These are phyloP conservation scores for Colaptes auratus DNA, from an alignment of 2,113 vertebrate species.

Conservation along the genomic window DNA sequence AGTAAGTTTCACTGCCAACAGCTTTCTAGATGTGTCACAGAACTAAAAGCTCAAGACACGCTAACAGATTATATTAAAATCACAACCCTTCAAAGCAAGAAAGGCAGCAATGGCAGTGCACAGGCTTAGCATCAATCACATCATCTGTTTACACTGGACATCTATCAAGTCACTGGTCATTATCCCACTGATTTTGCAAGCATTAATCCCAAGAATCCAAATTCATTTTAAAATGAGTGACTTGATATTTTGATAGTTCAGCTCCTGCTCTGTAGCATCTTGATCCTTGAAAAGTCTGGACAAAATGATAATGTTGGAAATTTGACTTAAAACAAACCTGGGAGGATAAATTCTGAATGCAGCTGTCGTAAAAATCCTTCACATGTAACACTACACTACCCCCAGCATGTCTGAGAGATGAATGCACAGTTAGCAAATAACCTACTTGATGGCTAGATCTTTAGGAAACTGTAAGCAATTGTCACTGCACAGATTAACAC, in stretches of 20 bases:
- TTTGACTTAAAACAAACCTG: neutral
- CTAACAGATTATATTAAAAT: neutral
- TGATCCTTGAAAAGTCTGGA: neutral
- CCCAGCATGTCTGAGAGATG: neutral
- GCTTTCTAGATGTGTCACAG: neutral
- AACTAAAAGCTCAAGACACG: neutral
- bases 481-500: neutral
- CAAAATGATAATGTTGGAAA: neutral
- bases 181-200: neutral
- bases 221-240: neutral
- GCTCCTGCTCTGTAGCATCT: neutral
- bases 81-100: neutral
- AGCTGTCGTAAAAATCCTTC: neutral
- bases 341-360: neutral
- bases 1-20: neutral
- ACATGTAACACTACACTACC: rapidly evolving
- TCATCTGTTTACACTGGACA: neutral
- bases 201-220: neutral
- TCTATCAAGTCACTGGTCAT: neutral
- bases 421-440: neutral
- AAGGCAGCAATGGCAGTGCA: neutral
- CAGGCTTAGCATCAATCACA: neutral
- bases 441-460: neutral
- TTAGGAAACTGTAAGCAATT: neutral
- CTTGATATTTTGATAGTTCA: neutral